These are phyloP conservation scores for Neria commutata DNA, from an alignment of 2,888 invertebrate genomes.

Conservation along the genomic window DNA sequence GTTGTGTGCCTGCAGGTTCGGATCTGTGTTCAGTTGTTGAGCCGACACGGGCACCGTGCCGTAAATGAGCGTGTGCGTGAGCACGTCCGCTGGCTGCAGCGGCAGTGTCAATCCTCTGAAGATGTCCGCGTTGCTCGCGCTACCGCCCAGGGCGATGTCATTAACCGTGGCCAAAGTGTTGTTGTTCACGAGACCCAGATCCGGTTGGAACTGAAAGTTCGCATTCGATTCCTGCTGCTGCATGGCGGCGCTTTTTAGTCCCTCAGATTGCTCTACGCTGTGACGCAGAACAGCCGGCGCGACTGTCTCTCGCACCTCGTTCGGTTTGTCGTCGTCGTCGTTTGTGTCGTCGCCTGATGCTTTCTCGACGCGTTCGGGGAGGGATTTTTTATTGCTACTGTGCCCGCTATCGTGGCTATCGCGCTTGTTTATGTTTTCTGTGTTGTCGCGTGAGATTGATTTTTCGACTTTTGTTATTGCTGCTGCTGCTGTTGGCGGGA, in stretches of 20 bases:
- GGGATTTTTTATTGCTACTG: conserved; percentile 3
- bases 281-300: conserved; percentile 27
- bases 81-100: conserved; percentile 46
- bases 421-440: conserved; percentile 11
- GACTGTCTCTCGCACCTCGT: conserved; percentile 37
- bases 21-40: conserved; percentile 53
- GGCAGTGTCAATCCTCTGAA: conserved; percentile 20
- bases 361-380: conserved; percentile 14
- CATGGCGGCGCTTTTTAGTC: conserved; percentile 47
- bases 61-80: conserved; percentile 58
- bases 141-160: conserved; percentile 24
- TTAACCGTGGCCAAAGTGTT: conserved; percentile 31
- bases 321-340: conserved; percentile 11
- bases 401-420: neutral
- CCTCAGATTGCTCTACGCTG: conserved; percentile 29
- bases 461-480: conserved; percentile 5
- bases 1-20: conserved; percentile 49
- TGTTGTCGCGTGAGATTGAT: conserved; percentile 3
- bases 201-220: conserved; percentile 61
- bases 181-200: conserved; percentile 60
- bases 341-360: neutral
- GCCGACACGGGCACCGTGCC: conserved; percentile 55
- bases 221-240: conserved; percentile 61
- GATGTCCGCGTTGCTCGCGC: conserved; percentile 23
- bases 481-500: conserved; percentile 10